phyloP scores from a whole-genome alignment of 2,113 vertebrate genomes.

The Hiodon tergisus region DNA sequence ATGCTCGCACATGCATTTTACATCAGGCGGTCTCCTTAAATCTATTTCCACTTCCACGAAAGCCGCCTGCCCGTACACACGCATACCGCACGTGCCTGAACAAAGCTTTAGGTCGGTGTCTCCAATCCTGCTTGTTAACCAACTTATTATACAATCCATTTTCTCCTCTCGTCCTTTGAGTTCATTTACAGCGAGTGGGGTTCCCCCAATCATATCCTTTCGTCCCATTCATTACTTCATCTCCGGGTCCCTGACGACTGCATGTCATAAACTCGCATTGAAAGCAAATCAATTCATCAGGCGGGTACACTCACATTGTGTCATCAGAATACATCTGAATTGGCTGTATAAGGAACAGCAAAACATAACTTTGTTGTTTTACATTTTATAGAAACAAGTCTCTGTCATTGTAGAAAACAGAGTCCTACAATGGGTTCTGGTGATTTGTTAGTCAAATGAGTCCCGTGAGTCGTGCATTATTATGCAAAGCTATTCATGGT shows the following conservation, averaged over 20 bases:
- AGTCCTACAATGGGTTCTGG: constrained; percentile 6
- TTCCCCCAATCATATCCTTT: not conserved
- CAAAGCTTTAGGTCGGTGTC: not conserved
- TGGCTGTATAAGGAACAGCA: not conserved
- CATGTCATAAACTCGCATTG: no score
- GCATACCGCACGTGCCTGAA: not conserved
- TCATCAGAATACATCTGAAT: not conserved
- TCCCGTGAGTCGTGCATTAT: constrained; percentile 10
- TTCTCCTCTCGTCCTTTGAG: no score
- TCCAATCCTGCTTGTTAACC: not conserved
- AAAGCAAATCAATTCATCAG: not conserved
- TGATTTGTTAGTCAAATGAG: constrained; percentile 33
- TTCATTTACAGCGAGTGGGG: no score
- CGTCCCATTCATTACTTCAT: not conserved
- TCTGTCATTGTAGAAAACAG: not conserved
- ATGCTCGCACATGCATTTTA: not conserved
- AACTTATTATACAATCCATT: not conserved
- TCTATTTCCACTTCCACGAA: constrained; percentile 1
- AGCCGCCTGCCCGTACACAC: not conserved
- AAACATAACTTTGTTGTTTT: constrained; percentile 8
- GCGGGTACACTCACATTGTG: constrained; percentile 5
- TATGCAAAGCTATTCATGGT: constrained; percentile 28
- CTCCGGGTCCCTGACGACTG: no score
- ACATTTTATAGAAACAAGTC: not conserved
- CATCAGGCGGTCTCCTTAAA: not conserved